Percentiles rank a stretch among this genome's conserved stretches.
Conservation (phyloP, 2,113 vertebrate species). For the Setophaga coronata region DNA sequence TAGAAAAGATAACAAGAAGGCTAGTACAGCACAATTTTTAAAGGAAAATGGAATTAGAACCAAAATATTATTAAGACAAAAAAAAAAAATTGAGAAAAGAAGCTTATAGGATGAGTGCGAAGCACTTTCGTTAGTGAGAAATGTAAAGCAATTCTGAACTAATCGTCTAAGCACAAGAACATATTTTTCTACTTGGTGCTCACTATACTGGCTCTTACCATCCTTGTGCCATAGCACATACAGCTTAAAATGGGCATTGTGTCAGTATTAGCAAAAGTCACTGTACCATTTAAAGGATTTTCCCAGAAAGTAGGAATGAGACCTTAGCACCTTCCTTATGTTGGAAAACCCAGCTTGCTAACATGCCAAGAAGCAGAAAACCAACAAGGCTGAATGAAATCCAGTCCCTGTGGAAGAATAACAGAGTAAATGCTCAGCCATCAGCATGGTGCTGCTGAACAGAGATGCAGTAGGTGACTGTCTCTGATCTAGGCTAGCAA, state of each 20-base stretch:
- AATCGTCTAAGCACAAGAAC: background rate
- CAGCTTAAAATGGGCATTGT: background rate
- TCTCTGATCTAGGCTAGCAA: background rate
- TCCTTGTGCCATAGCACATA: background rate
- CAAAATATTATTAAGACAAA: background rate
- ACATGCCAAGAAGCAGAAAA: background rate
- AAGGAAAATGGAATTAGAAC: background rate
- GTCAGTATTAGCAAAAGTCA: background rate
- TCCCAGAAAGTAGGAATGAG: background rate
- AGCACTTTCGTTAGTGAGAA: background rate
- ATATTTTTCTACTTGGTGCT: background rate
- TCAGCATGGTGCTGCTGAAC: background rate
- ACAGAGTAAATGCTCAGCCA: background rate
- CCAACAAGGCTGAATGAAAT: background rate
- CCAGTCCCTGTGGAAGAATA: background rate
- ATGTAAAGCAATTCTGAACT: background rate
- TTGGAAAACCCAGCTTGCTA: background rate
- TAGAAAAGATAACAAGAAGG: background rate
- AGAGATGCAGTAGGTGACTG: background rate
- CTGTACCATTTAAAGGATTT: background rate
- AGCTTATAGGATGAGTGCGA: fast-evolving
- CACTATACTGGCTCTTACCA: background rate
- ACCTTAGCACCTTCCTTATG: background rate
- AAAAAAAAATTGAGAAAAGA: background rate
- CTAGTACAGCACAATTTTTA: background rate